Evolutionary conservation across 2,888 invertebrate genomes (phyloP), one percentile per base, ranked within the genome.

Genomic region (Dioctria rufipes): DNA sequence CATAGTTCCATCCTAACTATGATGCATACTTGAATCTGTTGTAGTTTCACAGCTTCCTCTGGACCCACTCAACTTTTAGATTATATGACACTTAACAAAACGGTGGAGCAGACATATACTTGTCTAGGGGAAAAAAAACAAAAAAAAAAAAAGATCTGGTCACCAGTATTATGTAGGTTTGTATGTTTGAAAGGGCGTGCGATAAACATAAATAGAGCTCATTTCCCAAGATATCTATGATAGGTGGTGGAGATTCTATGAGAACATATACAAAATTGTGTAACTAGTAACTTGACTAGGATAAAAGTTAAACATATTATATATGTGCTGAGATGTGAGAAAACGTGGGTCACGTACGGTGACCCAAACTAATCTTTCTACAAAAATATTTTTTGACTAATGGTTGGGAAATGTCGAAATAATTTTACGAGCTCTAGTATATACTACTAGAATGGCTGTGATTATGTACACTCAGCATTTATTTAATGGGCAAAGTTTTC

Each of bases 1-100:
- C 13, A 51, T 51, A 39, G 51, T 39, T 9, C 73, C 25, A 42
- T 37, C 13, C 49, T 9, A 51, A 5, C 5, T 65, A 40, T 11
- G n/a, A 9, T n/a, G 67, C 42, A 37, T 4, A 46, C 4, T 11
- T 49, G 49, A 25, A 6, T 37, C 46, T 40, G 54, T 25, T 73
- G n/a, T 43, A 43, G 54, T 54, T 73, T 51, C 63, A 49, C 63
- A 63, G 11, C 46, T 46, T 43, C 25, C 46, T n/a, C 61, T 25
- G 61, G 43, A 77, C 54, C 77, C 77, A 13, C 63, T 39, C 43
- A 39, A 25, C 13, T 77, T 77, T 63, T 43, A 63, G 63, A 77
- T 77, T 63, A 77, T 77, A 46, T 77, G 77, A 77, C 77, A 77
- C 63, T 77, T 63, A 25, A 77, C 63, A 46, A 63, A 77, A 63